Conservation (phyloP, 2,113 vertebrate species). For the Chitala chitala region DNA sequence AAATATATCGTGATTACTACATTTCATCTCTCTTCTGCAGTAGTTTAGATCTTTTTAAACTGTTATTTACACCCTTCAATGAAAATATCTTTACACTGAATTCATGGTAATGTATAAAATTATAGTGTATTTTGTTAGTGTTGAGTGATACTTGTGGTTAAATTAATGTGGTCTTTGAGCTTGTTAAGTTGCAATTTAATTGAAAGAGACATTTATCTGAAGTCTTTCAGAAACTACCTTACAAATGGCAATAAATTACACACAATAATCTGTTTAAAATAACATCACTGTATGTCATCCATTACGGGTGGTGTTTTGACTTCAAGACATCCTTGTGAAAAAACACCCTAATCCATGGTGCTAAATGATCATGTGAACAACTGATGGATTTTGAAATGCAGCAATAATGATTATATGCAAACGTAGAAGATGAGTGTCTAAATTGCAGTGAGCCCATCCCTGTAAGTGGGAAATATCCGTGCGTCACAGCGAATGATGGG, state of each 20-base stretch:
- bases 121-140: not conserved
- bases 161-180: not conserved
- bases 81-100: not conserved
- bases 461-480: no score
- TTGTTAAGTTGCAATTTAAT: not conserved
- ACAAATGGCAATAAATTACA: not conserved
- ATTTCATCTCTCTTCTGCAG: no score
- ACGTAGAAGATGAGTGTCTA: no score
- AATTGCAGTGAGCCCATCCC: no score
- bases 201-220: not conserved
- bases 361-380: not conserved
- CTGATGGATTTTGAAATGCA: no score
- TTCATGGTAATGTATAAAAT: not conserved
- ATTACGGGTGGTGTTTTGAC: not conserved
- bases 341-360: not conserved
- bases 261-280: not conserved
- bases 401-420: no score
- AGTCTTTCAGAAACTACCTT: not conserved
- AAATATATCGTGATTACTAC: no score
- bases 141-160: not conserved
- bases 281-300: not conserved
- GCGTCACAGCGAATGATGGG: no score
- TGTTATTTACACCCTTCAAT: no score
- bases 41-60: no score
- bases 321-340: not conserved